Base-by-base conservation (phyloP, 2,888 invertebrate genomes). In the Resseliella maxima region DNA sequence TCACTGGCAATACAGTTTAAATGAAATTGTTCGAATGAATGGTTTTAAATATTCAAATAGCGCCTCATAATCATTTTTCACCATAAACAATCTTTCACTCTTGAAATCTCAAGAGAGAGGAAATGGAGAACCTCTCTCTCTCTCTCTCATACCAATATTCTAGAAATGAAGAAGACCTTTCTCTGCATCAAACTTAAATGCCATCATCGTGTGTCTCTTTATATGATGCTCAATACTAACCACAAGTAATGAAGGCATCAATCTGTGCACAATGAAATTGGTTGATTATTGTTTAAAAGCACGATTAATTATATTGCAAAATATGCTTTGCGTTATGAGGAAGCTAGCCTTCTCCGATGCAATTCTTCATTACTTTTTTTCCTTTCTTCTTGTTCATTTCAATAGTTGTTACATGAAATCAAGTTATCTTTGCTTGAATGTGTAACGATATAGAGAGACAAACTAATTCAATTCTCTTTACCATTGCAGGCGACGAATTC, bases 61-160 rank as follows among this genome's bases (percentile, higher is more conserved):
- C 72, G 72, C 72, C 72, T 72, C 72, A n/a, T n/a, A 72, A 72
- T 31, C 72, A 72, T 72, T 72, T n/a, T n/a, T 72, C 72, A 72
- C 72, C 31, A 72, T 72, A 31, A 72, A 31, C 72, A 35, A 72
- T 72, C 72, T n/a, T 59, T 50, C 46, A n/a, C n/a, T 41, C 41
- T 41, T 5, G 12, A 12, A 41, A 41, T 41, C 12, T n/a, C n/a
- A n/a, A n/a, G 41, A 41, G 50, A 50, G 50, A 50, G 21, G 10
- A n/a, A n/a, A n/a, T n/a, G n/a, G n/a, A n/a, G n/a, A n/a, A n/a
- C n/a, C n/a, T 41, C 5, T 41, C 41, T 41, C 6, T 41, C 41
- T 41, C 12, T 41, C 41, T 41, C 41, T 41, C 41, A 41, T 41
- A 8, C 41, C 5, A 41, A 41, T 41, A 12, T 41, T 41, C 41